These are phyloP conservation scores for Agapornis roseicollis DNA, from an alignment of 2,113 vertebrate species.

Conservation along the genomic window DNA sequence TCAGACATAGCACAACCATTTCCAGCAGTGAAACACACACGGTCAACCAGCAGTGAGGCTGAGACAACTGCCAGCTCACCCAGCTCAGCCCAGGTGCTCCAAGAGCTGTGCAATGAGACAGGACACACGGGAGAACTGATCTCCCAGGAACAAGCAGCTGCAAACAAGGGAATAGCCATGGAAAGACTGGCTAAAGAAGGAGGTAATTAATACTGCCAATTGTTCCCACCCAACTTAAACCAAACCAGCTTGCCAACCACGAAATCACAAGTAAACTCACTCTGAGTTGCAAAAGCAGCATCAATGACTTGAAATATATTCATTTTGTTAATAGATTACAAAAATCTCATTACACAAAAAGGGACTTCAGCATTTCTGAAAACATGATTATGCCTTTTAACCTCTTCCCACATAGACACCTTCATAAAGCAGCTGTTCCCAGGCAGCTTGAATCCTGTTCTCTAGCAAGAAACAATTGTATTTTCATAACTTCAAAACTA, in stretches of 20 bases:
- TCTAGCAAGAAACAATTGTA: conserved; percentile 20
- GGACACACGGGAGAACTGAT: neutral
- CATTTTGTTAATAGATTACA: neutral
- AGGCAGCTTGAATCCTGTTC: conserved; percentile 24
- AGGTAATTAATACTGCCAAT: neutral
- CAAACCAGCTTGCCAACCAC: neutral
- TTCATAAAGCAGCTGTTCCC: neutral
- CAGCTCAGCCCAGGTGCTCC: neutral
- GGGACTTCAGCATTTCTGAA: neutral
- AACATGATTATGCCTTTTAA: neutral
- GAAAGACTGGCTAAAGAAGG: neutral
- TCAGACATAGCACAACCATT: neutral
- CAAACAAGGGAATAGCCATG: neutral
- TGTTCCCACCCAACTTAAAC: neutral
- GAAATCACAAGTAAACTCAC: neutral
- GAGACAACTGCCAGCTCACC: neutral
- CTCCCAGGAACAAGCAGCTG: neutral
- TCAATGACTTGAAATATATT: neutral
- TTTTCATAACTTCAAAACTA: conserved; percentile 19
- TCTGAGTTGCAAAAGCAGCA: neutral
- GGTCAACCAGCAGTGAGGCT: neutral
- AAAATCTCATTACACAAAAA: neutral
- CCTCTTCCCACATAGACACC: neutral
- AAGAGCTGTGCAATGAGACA: neutral
- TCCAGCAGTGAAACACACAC: neutral